phyloP scores from a whole-genome alignment of 2,888 invertebrate genomes.

The Hirtodrosophila duncani region DNA sequence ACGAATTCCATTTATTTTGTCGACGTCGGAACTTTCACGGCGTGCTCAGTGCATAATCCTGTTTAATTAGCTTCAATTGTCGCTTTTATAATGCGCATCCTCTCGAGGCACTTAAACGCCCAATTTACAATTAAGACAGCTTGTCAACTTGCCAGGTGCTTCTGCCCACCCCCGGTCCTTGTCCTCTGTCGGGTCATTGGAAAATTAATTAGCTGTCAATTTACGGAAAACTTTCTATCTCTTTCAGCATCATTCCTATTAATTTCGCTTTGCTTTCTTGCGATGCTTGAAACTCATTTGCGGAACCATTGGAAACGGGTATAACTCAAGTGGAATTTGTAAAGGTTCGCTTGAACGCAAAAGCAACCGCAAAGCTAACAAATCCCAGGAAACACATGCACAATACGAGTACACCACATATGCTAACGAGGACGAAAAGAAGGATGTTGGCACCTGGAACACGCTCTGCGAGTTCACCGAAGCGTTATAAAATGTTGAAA shows the following conservation, averaged over 20 bases:
- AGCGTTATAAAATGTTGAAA: constrained; percentile 42
- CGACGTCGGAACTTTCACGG: constrained; percentile 10
- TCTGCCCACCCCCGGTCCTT: not conserved
- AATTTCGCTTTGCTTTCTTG: constrained; percentile 16
- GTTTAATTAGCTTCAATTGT: constrained; percentile 55
- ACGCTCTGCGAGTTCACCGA: constrained; percentile 29
- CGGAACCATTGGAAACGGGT: too few relatives aligned
- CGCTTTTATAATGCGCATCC: constrained; percentile 55
- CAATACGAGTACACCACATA: constrained; percentile 15
- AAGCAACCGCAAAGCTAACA: constrained; percentile 34
- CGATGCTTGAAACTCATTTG: too few relatives aligned
- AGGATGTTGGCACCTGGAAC: constrained; percentile 10
- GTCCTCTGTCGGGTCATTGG: constrained; percentile 37
- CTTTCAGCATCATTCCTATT: constrained; percentile 23
- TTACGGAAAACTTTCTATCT: constrained; percentile 43
- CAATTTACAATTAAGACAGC: constrained; percentile 25
- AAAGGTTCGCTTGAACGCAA: constrained; percentile 30
- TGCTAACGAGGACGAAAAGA: constrained; percentile 27
- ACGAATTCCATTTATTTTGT: constrained; percentile 52
- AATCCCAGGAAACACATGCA: constrained; percentile 19
- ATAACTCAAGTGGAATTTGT: constrained; percentile 11
- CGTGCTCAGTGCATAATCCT: constrained; percentile 42
- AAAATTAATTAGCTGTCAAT: constrained; percentile 63
- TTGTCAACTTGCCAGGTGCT: constrained; percentile 28
- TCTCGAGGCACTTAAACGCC: constrained; percentile 39